A percentile compares a stretch with the other conserved stretches of the same genome.
Evolutionary conservation across 2,888 invertebrate genomes (phyloP).

Genomic region (Synergus itoensis): DNA sequence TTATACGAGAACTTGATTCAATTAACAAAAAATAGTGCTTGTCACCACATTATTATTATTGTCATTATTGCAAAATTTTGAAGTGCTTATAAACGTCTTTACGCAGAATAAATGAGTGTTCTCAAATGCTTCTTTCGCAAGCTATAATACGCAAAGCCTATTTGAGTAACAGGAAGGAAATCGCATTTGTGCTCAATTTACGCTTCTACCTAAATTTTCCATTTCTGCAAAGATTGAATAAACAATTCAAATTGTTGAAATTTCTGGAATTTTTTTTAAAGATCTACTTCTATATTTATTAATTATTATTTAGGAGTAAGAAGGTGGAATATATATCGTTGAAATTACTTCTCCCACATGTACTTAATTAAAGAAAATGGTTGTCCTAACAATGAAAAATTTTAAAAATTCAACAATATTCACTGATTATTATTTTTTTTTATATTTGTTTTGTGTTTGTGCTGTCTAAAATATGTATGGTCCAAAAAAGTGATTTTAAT

Average conservation of each 20-base stretch:
- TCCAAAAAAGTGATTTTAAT: too few species aligned
- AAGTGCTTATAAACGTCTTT: slow-evolving; percentile 7
- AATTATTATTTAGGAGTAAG: too few species aligned
- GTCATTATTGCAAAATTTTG: slow-evolving; percentile 9
- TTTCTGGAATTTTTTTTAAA: too few species aligned
- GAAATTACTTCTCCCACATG: too few species aligned
- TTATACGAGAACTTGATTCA: background rate
- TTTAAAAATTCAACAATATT: background rate
- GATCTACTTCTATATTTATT: too few species aligned
- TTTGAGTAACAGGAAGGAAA: slow-evolving; percentile 7
- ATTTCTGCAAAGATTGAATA: background rate
- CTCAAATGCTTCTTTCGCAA: slow-evolving; percentile 16
- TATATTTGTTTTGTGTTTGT: background rate
- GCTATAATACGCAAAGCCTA: background rate
- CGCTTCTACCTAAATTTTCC: background rate
- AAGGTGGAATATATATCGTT: too few species aligned
- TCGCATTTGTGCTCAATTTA: background rate
- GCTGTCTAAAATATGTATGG: too few species aligned
- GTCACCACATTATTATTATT: background rate
- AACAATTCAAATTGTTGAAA: background rate
- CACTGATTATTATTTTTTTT: background rate
- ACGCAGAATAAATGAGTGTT: background rate
- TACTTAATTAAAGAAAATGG: background rate
- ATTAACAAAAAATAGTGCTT: background rate
- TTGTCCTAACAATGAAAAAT: background rate